Evolutionary conservation across 2,113 vertebrate genomes (phyloP), one percentile per base, ranked within the genome.

Genomic region (Okapia johnstoni): DNA sequence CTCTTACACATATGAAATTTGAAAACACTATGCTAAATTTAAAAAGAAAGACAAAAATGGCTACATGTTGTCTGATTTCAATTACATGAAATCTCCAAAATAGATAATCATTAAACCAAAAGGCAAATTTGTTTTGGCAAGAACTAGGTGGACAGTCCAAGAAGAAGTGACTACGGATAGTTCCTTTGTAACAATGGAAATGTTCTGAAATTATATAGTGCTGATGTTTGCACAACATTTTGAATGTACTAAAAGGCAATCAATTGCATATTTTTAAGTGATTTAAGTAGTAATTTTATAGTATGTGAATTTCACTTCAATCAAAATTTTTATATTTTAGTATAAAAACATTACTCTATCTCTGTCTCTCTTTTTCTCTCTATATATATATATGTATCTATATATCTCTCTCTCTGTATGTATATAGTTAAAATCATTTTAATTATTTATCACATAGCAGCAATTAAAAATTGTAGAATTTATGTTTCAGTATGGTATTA

Each of bases 351-450:
- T 33, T 63, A 63, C 30, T 33, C 60, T 28, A 60, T 60, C 30
- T 63, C 60, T 30, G 13, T 61, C 60, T 61, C 13, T 30, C 12
- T 33, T 13, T 61, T 2, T 60, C 0, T 57, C 10, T 11, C 4
- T n/a, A n/a, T n/a, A n/a, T n/a, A n/a, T n/a, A n/a, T n/a, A n/a
- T n/a, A n/a, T n/a, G n/a, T n/a, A n/a, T n/a, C n/a, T n/a, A n/a
- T n/a, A n/a, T n/a, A n/a, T 26, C 57, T 60, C 11, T 28, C 0
- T 58, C 2, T 57, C 1, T 15, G 0, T 61, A 16, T 33, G 33
- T 63, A 33, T 15, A 33, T 61, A 61, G 14, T 33, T 63, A 33
- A 63, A 16, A 63, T 63, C 30, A 63, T 63, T 63, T 63, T 13
- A 61, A 30, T 6, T 61, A 61, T 14, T 30, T 61, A 30, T 61